Base-by-base conservation (phyloP, 2,797 vertebrate genomes). In the Typhlichthys subterraneus region DNA sequence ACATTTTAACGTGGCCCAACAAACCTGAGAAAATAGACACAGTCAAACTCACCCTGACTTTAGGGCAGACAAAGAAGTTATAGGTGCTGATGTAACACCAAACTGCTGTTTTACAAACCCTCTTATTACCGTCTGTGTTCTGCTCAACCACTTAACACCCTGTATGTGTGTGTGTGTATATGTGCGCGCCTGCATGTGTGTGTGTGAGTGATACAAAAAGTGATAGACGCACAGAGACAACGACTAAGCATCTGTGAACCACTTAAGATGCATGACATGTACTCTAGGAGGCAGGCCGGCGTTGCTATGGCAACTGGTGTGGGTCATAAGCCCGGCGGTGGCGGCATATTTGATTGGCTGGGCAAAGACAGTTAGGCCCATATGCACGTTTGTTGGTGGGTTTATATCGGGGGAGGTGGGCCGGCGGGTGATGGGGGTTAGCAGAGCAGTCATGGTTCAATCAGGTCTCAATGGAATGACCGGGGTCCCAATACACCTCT, bases 241-340 rank as follows among this genome's bases (percentile, higher is more conserved):
- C 75, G 59, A 67, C 74, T 0, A 73, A 89, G 79, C 80, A 83
- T 88, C 84, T 71, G 73, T 81, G 80, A 86, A 77, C 77, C 94
- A 96, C 96, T 99, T 98, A 98, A 97, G 94, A 98, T 98, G 96
- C 97, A 96, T 94, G 94, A 93, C 94, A 93, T 95, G 96, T 95
- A 94, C 94, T 94, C 92, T 81, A 77, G 95, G 95, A 97, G 95
- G 95, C 87, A 91, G 90, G 85, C 77, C 76, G 78, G 66, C 45
- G 87, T 92, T 90, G 80, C 89, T 81, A 90, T 90, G 79, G 91
- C 75, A 90, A 93, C 95, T 89, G 87, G 90, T 88, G 91, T 92
- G 90, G 96, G 96, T 97, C 97, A 98, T 95, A 94, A 94, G 93
- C 93, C 86, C 59, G 7, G 81, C 86, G 89, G 76, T 78, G 80